These are phyloP conservation scores for Aethina tumida DNA, from an alignment of 1,140 invertebrate genomes.

Conservation along the genomic window DNA sequence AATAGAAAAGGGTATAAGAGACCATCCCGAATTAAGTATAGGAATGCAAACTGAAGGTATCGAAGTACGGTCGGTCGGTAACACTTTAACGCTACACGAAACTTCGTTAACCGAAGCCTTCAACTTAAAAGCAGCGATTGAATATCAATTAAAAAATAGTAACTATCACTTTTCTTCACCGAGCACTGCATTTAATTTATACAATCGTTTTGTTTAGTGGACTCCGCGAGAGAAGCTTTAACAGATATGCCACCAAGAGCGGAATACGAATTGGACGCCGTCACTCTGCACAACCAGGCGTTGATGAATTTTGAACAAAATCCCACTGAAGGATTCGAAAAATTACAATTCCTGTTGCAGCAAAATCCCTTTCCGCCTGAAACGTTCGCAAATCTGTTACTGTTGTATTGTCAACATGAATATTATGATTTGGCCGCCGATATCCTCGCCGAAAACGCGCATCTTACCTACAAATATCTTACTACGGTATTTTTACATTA, in stretches of 20 bases:
- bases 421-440: constrained; percentile 97
- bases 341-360: constrained; percentile 92
- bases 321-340: constrained; percentile 90
- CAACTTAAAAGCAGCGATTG: constrained; percentile 97
- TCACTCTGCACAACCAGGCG: constrained; percentile 96
- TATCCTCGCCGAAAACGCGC: constrained; percentile 94
- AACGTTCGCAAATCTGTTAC: constrained; percentile 92
- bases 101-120: constrained; percentile 97
- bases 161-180: constrained; percentile 28
- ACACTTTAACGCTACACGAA: constrained; percentile 90
- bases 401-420: constrained; percentile 95
- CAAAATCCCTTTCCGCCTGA: constrained; percentile 96
- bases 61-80: constrained; percentile 93
- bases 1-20: constrained; percentile 90
- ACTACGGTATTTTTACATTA: constrained; percentile 53
- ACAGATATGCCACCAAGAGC: constrained; percentile 95
- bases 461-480: constrained; percentile 94
- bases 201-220: constrained; percentile 45
- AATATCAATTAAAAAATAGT: constrained; percentile 94
- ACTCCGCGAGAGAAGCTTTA: constrained; percentile 85
- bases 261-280: constrained; percentile 96
- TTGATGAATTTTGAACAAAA: constrained; percentile 87
- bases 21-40: constrained; percentile 95
- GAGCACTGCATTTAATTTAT: constrained; percentile 4
- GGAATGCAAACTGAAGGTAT: constrained; percentile 98